A percentile compares a stretch with the other conserved stretches of the same genome.
These are phyloP conservation scores for Melolontha melolontha DNA, from an alignment of 2,888 invertebrate species.

Conservation along the genomic window DNA sequence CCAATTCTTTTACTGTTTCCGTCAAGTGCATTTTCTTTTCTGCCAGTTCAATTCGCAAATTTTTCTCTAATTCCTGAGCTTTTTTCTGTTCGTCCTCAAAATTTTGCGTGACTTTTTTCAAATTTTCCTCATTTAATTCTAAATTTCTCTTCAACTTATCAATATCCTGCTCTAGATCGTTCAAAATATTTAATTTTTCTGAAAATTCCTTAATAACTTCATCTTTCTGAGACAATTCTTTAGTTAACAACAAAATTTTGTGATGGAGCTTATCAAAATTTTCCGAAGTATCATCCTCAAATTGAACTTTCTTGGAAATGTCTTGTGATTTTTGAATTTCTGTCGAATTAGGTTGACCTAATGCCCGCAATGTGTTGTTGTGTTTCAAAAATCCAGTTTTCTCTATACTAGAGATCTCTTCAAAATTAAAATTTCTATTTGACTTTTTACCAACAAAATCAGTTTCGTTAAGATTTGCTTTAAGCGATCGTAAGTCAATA, in stretches of 20 bases:
- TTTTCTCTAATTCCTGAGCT: slow-evolving; percentile 65
- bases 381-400: slow-evolving; percentile 49
- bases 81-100: slow-evolving; percentile 70
- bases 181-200: slow-evolving; percentile 68
- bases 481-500: slow-evolving; percentile 56
- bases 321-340: slow-evolving; percentile 56
- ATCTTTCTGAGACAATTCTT: slow-evolving; percentile 72
- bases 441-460: slow-evolving; percentile 41
- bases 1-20: slow-evolving; percentile 69
- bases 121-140: slow-evolving; percentile 68
- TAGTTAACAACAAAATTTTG: slow-evolving; percentile 67
- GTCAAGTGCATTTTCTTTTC: slow-evolving; percentile 70
- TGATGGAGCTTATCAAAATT: too few species aligned
- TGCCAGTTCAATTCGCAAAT: slow-evolving; percentile 69
- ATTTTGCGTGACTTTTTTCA: slow-evolving; percentile 65
- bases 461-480: slow-evolving; percentile 67
- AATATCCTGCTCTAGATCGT: slow-evolving; percentile 67
- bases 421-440: too few species aligned
- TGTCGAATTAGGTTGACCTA: slow-evolving; percentile 57
- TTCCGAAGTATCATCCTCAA: slow-evolving; percentile 64
- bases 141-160: slow-evolving; percentile 70
- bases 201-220: slow-evolving; percentile 70
- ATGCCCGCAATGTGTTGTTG: slow-evolving; percentile 36
- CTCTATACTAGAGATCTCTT: slow-evolving; percentile 61
- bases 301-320: slow-evolving; percentile 60